Percentiles rank a stretch among this genome's conserved stretches.
Conservation (phyloP, 2,113 vertebrate genomes). For the Strix aluco region DNA sequence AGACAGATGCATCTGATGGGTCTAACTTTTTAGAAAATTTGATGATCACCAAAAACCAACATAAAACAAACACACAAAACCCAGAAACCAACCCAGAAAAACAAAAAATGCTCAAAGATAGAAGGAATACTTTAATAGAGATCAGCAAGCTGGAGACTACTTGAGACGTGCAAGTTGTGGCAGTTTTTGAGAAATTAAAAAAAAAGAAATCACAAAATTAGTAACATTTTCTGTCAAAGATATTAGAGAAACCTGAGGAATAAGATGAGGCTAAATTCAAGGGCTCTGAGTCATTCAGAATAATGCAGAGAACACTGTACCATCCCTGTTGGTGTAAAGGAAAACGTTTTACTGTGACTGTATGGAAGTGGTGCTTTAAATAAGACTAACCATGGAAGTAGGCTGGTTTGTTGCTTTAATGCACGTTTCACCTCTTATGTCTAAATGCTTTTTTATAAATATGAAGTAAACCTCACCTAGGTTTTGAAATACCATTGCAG, state of each 20-base stretch:
- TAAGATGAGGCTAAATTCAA: not conserved
- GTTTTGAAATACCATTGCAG: not conserved
- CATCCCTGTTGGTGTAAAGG: not conserved
- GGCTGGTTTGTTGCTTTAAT: not conserved
- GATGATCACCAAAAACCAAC: not conserved
- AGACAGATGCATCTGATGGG: not conserved
- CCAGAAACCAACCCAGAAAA: not conserved
- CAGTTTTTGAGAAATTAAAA: not conserved
- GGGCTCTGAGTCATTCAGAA: not conserved
- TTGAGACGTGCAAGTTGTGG: not conserved
- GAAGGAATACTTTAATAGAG: not conserved
- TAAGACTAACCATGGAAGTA: not conserved
- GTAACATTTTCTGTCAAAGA: not conserved
- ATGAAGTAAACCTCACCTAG: not conserved
- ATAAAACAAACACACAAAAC: not conserved
- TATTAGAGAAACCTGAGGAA: not conserved
- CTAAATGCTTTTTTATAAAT: not conserved
- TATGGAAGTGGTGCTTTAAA: not conserved
- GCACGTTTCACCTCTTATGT: not conserved
- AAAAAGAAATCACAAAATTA: not conserved
- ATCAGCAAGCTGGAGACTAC: not conserved
- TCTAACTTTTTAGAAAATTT: not conserved
- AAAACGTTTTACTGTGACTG: not conserved
- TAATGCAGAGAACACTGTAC: not conserved
- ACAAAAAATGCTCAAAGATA: not conserved